Evolutionary conservation across 2,113 vertebrate species (phyloP).

Genomic region (Trogon melanurus): DNA sequence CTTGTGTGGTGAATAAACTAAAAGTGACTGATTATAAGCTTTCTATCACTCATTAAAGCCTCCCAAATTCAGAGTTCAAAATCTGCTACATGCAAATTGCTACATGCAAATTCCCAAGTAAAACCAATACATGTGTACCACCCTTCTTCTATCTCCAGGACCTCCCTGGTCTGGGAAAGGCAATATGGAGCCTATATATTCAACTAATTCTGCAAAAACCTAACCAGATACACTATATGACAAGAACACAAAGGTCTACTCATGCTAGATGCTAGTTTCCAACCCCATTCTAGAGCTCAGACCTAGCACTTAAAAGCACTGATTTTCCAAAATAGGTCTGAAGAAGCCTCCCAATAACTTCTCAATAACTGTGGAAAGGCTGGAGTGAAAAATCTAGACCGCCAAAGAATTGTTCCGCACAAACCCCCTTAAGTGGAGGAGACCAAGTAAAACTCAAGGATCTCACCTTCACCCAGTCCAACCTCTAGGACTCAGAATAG

Average conservation of each 20-base stretch:
- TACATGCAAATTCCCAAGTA: not conserved
- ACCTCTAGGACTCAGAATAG: not conserved
- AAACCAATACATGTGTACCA: not conserved
- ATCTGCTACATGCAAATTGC: not conserved
- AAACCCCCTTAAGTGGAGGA: not conserved
- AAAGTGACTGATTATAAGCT: constrained; percentile 31
- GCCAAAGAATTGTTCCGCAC: not conserved
- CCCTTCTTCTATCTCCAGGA: not conserved
- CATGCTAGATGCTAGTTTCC: not conserved
- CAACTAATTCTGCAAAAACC: not conserved
- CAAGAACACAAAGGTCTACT: not conserved
- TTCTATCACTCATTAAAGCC: constrained; percentile 26
- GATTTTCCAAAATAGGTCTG: not conserved
- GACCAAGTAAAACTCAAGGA: not conserved
- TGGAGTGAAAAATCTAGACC: not conserved
- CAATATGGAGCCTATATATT: not conserved
- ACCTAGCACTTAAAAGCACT: not conserved
- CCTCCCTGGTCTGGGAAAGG: not conserved
- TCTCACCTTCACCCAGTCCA: not conserved
- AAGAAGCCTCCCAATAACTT: not conserved
- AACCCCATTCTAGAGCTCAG: not conserved
- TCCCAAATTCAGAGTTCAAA: not conserved
- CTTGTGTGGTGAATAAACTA: constrained; percentile 33
- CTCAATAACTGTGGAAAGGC: not conserved
- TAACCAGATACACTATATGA: not conserved